These are phyloP conservation scores for Stenopsyche tienmushanensis DNA, from an alignment of 1,140 invertebrate genomes.

Conservation along the genomic window DNA sequence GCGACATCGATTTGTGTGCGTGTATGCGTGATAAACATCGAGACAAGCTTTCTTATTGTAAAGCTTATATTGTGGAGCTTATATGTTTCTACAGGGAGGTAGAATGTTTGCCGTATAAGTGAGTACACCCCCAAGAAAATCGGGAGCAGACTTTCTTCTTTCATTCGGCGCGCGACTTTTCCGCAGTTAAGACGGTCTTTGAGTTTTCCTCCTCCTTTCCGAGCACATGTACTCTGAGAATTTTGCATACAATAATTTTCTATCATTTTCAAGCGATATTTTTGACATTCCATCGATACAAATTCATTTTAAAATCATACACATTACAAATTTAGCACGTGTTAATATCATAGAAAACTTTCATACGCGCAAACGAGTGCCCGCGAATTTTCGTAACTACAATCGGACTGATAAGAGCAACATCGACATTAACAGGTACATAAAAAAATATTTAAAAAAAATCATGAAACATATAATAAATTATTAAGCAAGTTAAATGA, in stretches of 20 bases:
- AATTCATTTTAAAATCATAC: too few species aligned
- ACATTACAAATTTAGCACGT: too few species aligned
- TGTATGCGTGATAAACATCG: constrained; percentile 37
- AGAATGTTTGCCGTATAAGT: constrained; percentile 32
- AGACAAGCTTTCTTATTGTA: constrained; percentile 41
- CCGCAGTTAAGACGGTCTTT: constrained; percentile 32
- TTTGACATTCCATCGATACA: too few species aligned
- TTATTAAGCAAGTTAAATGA: neutral
- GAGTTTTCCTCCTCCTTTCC: constrained; percentile 16
- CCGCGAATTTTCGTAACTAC: too few species aligned
- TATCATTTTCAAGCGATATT: too few species aligned
- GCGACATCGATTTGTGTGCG: too few species aligned
- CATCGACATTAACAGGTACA: too few species aligned
- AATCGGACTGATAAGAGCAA: too few species aligned
- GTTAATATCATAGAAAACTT: too few species aligned
- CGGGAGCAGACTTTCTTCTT: constrained; percentile 38
- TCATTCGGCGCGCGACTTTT: constrained; percentile 41
- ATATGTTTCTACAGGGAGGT: constrained; percentile 12
- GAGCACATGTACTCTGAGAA: neutral
- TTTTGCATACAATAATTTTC: too few species aligned
- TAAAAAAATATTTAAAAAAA: neutral
- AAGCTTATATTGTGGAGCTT: constrained; percentile 20
- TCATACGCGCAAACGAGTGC: too few species aligned
- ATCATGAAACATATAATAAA: neutral
- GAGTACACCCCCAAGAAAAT: constrained; percentile 35